Base-by-base conservation (phyloP, 2,113 vertebrate species). In the Oncorhynchus kisutch region DNA sequence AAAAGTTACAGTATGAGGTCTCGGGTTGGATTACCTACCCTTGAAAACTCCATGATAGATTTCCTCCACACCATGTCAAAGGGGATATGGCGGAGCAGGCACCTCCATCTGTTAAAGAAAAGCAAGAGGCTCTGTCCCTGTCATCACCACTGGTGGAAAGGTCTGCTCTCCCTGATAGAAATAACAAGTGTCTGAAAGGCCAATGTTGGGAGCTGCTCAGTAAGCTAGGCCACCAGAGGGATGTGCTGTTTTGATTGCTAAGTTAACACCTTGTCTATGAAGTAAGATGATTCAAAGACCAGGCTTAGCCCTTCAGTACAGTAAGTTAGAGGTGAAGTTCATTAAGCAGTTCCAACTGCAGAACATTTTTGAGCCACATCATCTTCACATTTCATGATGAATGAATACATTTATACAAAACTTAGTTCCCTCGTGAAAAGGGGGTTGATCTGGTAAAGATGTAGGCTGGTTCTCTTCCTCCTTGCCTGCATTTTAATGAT, bases 141-240 rank as follows among this genome's bases (percentile, higher is more conserved):
- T 62, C n/a, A 62, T 22, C n/a, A 62, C 16, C 7, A 1, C n/a
- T 62, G 59, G 59, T 62, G n/a, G 59, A 62, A 1, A 16, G 59
- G n/a, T 22, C 20, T 5, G 16, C 59, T 62, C 7, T 62, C 59
- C 16, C 7, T 54, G 51, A 45, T 45, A 45, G 8, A 54, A 54
- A 62, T 22, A 22, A 16, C 9, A 62, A n/a, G 13, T 57, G 54
- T 57, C 54, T 57, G 54, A 20, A 80, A 51, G 71, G 48, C 66
- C 29, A 70, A 16, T 45, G 16, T 71, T 73, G 80, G 72, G 22
- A 78, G 27, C 75, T 76, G 67, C 62, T 80, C 49, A 84, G 66
- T 45, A 76, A 81, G 27, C 72, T 68, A 84, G 67, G 48, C 25
- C 54, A 70, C 31, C 5, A 31, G 20, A 24, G 2, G n/a, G 62